These are phyloP conservation scores for Polyodon spathula DNA, from an alignment of 2,113 vertebrate species.

Conservation along the genomic window DNA sequence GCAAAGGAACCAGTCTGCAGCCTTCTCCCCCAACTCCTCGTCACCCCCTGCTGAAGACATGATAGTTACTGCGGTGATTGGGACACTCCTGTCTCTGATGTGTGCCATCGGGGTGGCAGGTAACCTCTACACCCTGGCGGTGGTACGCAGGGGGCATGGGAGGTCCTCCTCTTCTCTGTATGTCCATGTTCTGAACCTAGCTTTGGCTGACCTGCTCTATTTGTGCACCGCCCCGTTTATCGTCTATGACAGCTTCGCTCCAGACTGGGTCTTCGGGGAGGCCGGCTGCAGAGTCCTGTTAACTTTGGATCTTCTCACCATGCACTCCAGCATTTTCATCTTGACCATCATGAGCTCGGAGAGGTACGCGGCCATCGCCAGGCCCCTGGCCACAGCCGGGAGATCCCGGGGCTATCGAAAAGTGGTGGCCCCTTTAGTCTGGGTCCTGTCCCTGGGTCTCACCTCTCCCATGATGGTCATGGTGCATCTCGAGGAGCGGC, in stretches of 20 bases:
- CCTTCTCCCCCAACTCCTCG: no score
- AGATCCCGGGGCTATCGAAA: slow-evolving; percentile 51
- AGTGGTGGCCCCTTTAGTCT: slow-evolving; percentile 56
- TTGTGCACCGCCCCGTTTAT: slow-evolving; percentile 71
- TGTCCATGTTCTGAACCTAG: slow-evolving; percentile 67
- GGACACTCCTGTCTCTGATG: slow-evolving; percentile 63
- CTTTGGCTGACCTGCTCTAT: slow-evolving; percentile 69
- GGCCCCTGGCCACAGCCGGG: slow-evolving; percentile 58
- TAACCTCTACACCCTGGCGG: slow-evolving; percentile 66
- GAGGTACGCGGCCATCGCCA: slow-evolving; percentile 62
- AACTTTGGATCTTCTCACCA: slow-evolving; percentile 70
- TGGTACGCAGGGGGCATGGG: no score
- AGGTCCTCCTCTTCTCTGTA: slow-evolving; percentile 51
- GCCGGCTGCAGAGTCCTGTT: slow-evolving; percentile 64
- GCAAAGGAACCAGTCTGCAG: no score
- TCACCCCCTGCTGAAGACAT: no score
- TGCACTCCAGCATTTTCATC: slow-evolving; percentile 76
- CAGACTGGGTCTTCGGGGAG: slow-evolving; percentile 69
- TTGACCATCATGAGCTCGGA: slow-evolving; percentile 70
- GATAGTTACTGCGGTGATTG: slow-evolving; percentile 61
- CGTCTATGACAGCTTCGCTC: slow-evolving; percentile 64
- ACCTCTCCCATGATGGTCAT: slow-evolving; percentile 75
- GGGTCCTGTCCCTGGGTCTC: slow-evolving; percentile 62
- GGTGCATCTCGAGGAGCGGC: slow-evolving; percentile 64
- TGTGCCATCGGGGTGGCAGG: slow-evolving; percentile 62